Percentiles rank a stretch among this genome's conserved stretches.
phyloP scores from a whole-genome alignment of 2,113 vertebrate genomes.

The Ammospiza nelsoni region DNA sequence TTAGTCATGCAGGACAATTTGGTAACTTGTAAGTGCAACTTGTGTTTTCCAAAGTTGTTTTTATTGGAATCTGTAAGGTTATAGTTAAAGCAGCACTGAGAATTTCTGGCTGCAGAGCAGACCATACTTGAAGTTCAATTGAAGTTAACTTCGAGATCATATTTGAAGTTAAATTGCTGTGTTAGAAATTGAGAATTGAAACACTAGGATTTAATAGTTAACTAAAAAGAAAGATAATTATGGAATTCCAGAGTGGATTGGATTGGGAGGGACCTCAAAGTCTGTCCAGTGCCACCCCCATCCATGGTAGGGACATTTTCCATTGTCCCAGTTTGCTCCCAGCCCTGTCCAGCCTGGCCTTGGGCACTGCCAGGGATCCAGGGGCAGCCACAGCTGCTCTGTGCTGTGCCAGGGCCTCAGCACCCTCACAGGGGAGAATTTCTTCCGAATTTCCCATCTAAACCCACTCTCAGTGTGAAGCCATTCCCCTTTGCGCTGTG shows the following conservation, averaged over 20 bases:
- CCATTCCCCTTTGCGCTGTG: neutral
- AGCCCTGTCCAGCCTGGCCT: neutral
- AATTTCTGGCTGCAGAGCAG: neutral
- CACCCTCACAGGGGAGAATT: rapidly evolving
- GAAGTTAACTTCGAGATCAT: neutral
- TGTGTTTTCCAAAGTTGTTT: neutral
- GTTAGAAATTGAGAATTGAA: neutral
- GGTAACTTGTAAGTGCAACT: neutral
- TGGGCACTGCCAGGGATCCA: neutral
- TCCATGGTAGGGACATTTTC: neutral
- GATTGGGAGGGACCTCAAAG: neutral
- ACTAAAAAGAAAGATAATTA: neutral
- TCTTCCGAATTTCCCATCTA: no score
- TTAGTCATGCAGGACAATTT: neutral
- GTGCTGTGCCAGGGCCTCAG: neutral
- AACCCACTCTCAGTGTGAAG: neutral
- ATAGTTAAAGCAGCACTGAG: neutral
- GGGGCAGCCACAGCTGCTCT: neutral
- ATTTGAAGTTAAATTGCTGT: neutral
- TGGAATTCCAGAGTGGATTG: neutral
- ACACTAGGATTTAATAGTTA: neutral
- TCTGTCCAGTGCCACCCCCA: rapidly evolving
- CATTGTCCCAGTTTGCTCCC: neutral
- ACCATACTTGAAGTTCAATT: neutral
- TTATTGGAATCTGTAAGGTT: neutral